Evolutionary conservation across 2,888 invertebrate species (phyloP).

Genomic region (Drosophila peninsularis): DNA sequence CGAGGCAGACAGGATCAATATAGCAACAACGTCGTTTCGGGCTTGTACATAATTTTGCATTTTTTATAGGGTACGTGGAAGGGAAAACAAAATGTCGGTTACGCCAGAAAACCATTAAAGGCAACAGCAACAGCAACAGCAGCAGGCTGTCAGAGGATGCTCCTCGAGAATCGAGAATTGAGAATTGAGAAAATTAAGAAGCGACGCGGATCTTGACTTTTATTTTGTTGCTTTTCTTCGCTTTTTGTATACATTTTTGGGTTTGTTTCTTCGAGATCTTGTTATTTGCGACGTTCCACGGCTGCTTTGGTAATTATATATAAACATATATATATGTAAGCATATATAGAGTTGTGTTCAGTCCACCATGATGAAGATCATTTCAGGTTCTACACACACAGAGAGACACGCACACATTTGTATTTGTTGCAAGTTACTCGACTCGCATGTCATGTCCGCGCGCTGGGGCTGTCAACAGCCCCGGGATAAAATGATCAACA

Average conservation of each 20-base stretch:
- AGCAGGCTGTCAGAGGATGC: conserved; percentile 30
- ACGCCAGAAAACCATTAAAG: conserved; percentile 81
- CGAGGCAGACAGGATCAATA: conserved; percentile 73
- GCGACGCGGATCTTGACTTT: conserved; percentile 42
- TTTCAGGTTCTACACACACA: conserved; percentile 50
- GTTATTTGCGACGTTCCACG: conserved; percentile 56
- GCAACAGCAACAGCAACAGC: conserved; percentile 19
- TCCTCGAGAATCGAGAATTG: conserved; percentile 33
- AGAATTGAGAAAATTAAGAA: conserved; percentile 76
- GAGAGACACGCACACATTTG: conserved; percentile 9
- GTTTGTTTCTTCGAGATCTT: conserved; percentile 39
- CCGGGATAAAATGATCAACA: conserved; percentile 84
- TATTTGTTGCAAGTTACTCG: conserved; percentile 56
- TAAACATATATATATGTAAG: conserved; percentile 25
- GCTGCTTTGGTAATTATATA: conserved; percentile 75
- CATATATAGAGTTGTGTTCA: conserved; percentile 52
- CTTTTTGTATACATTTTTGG: conserved; percentile 19
- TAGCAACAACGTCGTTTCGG: conserved; percentile 72
- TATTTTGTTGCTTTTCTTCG: conserved; percentile 18
- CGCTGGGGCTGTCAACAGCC: conserved; percentile 84
- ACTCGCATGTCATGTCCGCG: conserved; percentile 83
- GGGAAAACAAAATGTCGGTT: conserved; percentile 83
- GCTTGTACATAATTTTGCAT: conserved; percentile 82
- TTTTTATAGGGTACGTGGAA: conserved; percentile 66
- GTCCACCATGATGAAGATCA: conserved; percentile 79